Evolutionary conservation across 2,888 invertebrate genomes (phyloP), one percentile per base, ranked within the genome.

Genomic region (Cistogaster globosa): DNA sequence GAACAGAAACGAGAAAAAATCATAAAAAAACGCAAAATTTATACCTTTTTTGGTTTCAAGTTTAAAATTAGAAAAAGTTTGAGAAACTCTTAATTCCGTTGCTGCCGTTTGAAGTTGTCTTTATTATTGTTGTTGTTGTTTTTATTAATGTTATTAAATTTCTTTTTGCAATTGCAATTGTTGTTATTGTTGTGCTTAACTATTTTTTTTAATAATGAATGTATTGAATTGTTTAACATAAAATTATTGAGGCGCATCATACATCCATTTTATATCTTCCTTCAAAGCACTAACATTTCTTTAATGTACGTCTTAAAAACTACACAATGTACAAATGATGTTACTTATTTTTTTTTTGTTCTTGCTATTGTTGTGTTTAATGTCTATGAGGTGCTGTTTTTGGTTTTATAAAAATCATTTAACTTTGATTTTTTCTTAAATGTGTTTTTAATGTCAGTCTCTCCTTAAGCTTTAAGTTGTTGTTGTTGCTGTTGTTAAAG

Each of bases 181-280:
- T 63, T 78, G 83, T 80, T 79, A 57, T 80, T 81, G 53, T 80
- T 84, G 88, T 87, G 62, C 67, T 79, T 74, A 74, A 63, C 42
- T 78, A 78, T 86, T 75, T 83, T 75, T 69, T 85, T 87, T 87
- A 83, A 77, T 83, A 86, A 87, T 82, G 86, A 80, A 82, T 87
- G 86, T 83, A 86, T 86, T 90, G 91, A 91, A 92, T 92, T 92
- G 89, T 90, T 92, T 92, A 92, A 89, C 91, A 92, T 92, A 92
- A 91, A 90, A 90, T 90, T 90, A 90, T 91, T 90, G 90, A 90
- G 89, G 89, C 89, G 90, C 85, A 82, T 85, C 82, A 32, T 74
- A 48, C 16, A 38, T 72, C 65, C 63, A 80, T 60, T 45, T n/a
- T 62, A 18, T 32, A 62, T 8, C 74, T 57, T 63, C 18, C 60